Conservation (phyloP, 2,797 vertebrate genomes). For the Anabas testudineus region DNA sequence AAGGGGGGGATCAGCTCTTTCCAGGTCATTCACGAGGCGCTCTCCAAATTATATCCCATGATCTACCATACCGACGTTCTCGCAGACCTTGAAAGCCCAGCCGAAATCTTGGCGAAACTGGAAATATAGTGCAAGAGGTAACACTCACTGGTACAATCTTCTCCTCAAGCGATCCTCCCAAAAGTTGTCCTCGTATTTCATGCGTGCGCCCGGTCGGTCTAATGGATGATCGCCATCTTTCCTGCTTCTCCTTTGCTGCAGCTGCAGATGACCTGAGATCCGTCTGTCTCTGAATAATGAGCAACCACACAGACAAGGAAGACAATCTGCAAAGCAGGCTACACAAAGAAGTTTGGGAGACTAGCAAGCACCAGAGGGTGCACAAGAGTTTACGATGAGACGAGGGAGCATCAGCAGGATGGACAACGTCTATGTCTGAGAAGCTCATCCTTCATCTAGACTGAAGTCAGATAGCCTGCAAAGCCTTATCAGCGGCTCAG, state of each 20-base stretch:
- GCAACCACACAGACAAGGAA: slow-evolving; percentile 97
- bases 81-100: slow-evolving; percentile 80
- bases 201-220: slow-evolving; percentile 96
- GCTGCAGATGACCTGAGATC: slow-evolving; percentile 99
- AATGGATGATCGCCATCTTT: slow-evolving; percentile 99
- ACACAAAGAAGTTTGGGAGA: slow-evolving; percentile 91
- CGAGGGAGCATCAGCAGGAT: slow-evolving; percentile 84
- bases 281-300: slow-evolving; percentile 99
- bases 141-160: slow-evolving; percentile 84
- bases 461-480: slow-evolving; percentile 72
- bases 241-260: slow-evolving; percentile 92
- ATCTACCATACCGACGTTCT: slow-evolving; percentile 83
- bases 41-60: slow-evolving; percentile 82
- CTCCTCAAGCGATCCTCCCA: slow-evolving; percentile 83
- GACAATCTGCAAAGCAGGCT: slow-evolving; percentile 98
- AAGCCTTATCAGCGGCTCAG: slow-evolving; percentile 72
- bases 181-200: slow-evolving; percentile 96
- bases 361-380: slow-evolving; percentile 98
- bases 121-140: slow-evolving; percentile 62
- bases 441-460: slow-evolving; percentile 84
- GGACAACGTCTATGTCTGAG: slow-evolving; percentile 81
- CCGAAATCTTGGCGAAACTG: slow-evolving; percentile 75
- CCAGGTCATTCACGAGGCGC: slow-evolving; percentile 86
- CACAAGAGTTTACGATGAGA: slow-evolving; percentile 92
- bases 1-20: slow-evolving; percentile 75